phyloP scores from a whole-genome alignment of 1,140 invertebrate genomes.

The Drosophila erecta region DNA sequence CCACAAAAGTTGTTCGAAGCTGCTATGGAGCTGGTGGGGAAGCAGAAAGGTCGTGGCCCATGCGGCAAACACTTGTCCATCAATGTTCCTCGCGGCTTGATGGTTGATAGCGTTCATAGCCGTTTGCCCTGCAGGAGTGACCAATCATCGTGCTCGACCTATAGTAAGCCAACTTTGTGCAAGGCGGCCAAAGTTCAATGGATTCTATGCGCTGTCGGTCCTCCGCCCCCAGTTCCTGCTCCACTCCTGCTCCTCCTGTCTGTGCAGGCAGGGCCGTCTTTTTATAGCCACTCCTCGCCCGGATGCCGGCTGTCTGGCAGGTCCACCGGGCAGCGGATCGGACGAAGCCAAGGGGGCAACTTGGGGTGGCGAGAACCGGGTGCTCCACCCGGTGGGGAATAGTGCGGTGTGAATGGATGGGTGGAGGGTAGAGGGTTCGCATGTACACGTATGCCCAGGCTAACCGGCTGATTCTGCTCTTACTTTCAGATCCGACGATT shows the following conservation, averaged over 20 bases:
- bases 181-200: slow-evolving; percentile 77
- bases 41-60: too few species aligned
- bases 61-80: too few species aligned
- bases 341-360: background rate
- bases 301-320: slow-evolving; percentile 39
- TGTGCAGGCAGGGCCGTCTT: slow-evolving; percentile 52
- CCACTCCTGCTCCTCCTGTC: slow-evolving; percentile 19
- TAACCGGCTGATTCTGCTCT: slow-evolving; percentile 7
- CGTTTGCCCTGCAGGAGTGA: background rate
- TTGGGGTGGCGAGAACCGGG: background rate
- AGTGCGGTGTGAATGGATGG: background rate
- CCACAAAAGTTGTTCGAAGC: too few species aligned
- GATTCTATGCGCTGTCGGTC: slow-evolving; percentile 39
- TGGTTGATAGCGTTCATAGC: too few species aligned
- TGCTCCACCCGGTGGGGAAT: background rate
- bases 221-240: slow-evolving; percentile 1
- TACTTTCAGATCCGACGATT: slow-evolving; percentile 52
- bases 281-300: slow-evolving; percentile 64
- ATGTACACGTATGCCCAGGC: background rate
- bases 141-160: background rate
- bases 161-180: slow-evolving; percentile 21
- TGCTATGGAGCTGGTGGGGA: too few species aligned
- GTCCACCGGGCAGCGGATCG: slow-evolving; percentile 5
- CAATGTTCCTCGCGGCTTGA: too few species aligned
- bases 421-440: background rate